These are phyloP conservation scores for Corydoras sp. DNA, from an alignment of 2,113 vertebrate genomes.

Conservation along the genomic window DNA sequence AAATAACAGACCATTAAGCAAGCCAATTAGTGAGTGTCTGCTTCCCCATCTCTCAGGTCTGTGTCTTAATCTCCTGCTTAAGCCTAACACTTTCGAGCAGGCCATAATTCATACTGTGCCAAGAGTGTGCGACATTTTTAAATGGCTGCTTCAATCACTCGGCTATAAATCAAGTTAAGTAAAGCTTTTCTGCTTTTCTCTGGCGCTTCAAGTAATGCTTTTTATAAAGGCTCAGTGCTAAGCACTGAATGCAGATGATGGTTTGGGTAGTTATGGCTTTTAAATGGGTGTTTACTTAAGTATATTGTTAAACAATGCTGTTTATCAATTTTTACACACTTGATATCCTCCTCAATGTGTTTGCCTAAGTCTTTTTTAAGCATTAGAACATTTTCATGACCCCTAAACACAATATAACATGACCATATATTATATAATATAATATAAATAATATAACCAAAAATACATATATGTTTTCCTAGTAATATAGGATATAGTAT, in stretches of 20 bases:
- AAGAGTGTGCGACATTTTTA: conserved; percentile 31
- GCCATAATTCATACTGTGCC: conserved; percentile 39
- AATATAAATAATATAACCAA: no score
- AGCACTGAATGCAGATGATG: conserved; percentile 2
- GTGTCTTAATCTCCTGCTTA: conserved; percentile 39
- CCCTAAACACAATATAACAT: no score
- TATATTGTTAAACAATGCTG: no score
- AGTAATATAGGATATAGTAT: no score
- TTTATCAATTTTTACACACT: no score
- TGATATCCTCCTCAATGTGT: no score
- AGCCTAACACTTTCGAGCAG: conserved; percentile 38
- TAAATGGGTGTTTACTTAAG: background rate
- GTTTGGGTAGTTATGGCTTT: conserved; percentile 6
- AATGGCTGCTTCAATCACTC: conserved; percentile 20
- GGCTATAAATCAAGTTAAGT: conserved; percentile 24
- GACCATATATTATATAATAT: no score
- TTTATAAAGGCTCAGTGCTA: background rate
- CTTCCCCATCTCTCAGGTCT: conserved; percentile 22
- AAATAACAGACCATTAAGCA: conserved; percentile 45
- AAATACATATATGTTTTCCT: no score
- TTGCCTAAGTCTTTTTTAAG: no score
- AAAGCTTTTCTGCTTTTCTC: background rate
- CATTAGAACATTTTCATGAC: no score
- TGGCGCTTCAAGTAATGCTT: background rate
- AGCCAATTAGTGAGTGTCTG: conserved; percentile 43